Conservation (phyloP, 2,797 vertebrate species). For the Schizothorax lantsangensis region DNA sequence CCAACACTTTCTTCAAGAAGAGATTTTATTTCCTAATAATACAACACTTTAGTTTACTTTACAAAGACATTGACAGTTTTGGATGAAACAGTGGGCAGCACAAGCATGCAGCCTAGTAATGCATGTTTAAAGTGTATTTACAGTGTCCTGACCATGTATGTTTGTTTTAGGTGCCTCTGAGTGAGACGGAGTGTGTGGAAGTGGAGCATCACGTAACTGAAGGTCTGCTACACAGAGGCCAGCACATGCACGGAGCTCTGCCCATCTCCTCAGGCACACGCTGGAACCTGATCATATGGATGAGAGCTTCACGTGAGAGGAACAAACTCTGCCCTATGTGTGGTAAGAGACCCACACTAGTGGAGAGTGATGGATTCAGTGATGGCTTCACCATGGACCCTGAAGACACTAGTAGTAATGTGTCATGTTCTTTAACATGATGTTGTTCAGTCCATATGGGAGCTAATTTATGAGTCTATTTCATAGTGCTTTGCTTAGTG, state of each 20-base stretch:
- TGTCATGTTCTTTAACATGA: slow-evolving; percentile 68
- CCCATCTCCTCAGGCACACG: slow-evolving; percentile 88
- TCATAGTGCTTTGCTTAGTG: not conserved
- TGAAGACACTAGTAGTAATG: not conserved
- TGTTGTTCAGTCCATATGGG: not conserved
- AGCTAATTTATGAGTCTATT: not conserved
- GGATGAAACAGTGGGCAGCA: slow-evolving; percentile 14
- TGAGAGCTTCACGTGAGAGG: slow-evolving; percentile 86
- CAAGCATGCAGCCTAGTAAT: slow-evolving; percentile 18
- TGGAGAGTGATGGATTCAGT: slow-evolving; percentile 82
- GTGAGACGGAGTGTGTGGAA: slow-evolving; percentile 82
- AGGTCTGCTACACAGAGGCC: slow-evolving; percentile 90
- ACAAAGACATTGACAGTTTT: slow-evolving; percentile 35
- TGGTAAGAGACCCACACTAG: slow-evolving; percentile 78
- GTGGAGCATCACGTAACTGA: slow-evolving; percentile 79
- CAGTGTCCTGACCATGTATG: not conserved
- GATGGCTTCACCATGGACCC: slow-evolving; percentile 87
- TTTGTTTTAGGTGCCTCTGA: slow-evolving; percentile 77
- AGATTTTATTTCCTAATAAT: slow-evolving; percentile 47
- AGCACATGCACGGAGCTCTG: slow-evolving; percentile 92
- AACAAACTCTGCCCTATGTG: slow-evolving; percentile 95
- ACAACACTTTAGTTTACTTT: slow-evolving; percentile 27
- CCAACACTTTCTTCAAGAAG: not conserved
- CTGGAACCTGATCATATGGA: slow-evolving; percentile 96
- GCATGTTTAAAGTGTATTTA: slow-evolving; percentile 2